Percentiles rank a stretch among this genome's conserved stretches.
phyloP scores from a whole-genome alignment of 2,113 vertebrate genomes.

The Nettapus auritus region DNA sequence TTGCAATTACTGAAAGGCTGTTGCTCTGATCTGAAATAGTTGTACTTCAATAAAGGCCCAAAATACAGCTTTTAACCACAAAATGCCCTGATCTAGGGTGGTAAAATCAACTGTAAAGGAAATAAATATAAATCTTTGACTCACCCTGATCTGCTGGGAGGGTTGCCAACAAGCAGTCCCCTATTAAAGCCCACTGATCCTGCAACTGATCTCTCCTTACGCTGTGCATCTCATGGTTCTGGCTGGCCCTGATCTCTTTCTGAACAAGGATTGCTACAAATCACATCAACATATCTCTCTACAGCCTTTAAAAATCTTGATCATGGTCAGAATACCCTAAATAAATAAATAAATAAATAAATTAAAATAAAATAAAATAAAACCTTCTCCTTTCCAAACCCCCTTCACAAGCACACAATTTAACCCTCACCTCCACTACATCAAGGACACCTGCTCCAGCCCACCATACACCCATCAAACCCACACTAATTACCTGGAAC shows the following conservation, averaged over 20 bases:
- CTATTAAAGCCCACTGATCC: background rate
- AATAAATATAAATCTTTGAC: background rate
- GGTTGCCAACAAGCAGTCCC: background rate
- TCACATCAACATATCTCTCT: background rate
- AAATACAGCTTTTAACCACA: background rate
- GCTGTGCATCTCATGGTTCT: background rate
- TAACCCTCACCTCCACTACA: background rate
- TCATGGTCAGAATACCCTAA: background rate
- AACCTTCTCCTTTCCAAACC: background rate
- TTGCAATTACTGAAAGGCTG: background rate
- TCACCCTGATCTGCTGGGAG: background rate
- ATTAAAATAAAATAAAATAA: background rate
- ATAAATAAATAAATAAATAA: too few relatives aligned
- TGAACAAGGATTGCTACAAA: background rate
- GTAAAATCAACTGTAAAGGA: background rate
- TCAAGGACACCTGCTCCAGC: background rate
- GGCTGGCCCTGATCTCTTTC: background rate
- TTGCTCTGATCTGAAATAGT: background rate
- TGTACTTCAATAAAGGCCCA: background rate
- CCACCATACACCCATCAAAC: background rate
- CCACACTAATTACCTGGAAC: background rate
- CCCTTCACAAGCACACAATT: background rate
- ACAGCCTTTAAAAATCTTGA: background rate
- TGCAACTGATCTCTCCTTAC: accelerated
- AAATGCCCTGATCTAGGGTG: background rate